These are phyloP conservation scores for Melanocharis versteri DNA, from an alignment of 2,113 vertebrate genomes.

Conservation along the genomic window DNA sequence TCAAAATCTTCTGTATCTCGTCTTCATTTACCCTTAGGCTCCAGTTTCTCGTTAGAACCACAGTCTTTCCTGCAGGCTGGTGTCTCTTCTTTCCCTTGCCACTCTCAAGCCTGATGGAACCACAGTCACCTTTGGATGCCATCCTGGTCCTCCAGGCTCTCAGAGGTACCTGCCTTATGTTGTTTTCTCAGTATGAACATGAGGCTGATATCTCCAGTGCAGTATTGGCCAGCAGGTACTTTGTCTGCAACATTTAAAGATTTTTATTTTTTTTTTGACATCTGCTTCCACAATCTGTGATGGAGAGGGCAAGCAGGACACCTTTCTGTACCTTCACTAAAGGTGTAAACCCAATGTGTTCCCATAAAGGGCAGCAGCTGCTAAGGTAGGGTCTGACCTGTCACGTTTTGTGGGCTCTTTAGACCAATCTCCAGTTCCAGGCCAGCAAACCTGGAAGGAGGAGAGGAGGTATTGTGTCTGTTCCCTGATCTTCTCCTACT, in stretches of 20 bases:
- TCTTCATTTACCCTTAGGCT: neutral
- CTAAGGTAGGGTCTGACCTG: neutral
- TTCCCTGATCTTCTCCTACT: neutral
- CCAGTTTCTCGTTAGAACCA: neutral
- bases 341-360: neutral
- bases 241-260: neutral
- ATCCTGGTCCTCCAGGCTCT: neutral
- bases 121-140: neutral
- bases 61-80: neutral
- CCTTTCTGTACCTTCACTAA: neutral
- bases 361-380: neutral
- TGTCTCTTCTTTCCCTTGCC: neutral
- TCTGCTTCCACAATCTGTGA: neutral
- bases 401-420: neutral
- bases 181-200: neutral
- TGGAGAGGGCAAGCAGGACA: neutral
- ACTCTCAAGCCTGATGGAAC: neutral
- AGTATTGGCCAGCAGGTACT: neutral
- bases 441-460: neutral
- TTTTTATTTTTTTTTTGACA: neutral
- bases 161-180: neutral
- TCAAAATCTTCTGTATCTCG: neutral
- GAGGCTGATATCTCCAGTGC: neutral
- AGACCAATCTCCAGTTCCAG: neutral
- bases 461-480: neutral